phyloP scores from a whole-genome alignment of 2,888 invertebrate species.

The Monopis laevigella region DNA sequence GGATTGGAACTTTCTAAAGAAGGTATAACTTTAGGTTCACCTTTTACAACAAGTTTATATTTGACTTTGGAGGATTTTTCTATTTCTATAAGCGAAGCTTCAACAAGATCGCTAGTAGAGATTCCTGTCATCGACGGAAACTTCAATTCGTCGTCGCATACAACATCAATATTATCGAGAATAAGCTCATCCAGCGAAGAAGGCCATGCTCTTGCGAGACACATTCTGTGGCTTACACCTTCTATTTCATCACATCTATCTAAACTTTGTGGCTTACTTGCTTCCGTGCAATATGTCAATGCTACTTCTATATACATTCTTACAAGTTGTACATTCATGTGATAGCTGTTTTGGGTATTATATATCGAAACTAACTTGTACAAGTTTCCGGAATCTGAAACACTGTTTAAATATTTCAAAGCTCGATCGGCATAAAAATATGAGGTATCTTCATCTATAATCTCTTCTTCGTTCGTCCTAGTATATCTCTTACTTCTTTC shows the following conservation, averaged over 20 bases:
- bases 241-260: slow-evolving; percentile 40
- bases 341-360: slow-evolving; percentile 28
- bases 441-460: slow-evolving; percentile 38
- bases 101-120: slow-evolving; percentile 28
- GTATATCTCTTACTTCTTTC: slow-evolving; percentile 27
- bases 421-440: slow-evolving; percentile 42
- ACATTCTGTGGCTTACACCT: slow-evolving; percentile 35
- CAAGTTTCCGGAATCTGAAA: slow-evolving; percentile 33
- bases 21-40: slow-evolving; percentile 38
- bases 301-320: slow-evolving; percentile 46
- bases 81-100: slow-evolving; percentile 30
- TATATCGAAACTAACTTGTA: slow-evolving; percentile 41
- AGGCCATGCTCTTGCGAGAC: slow-evolving; percentile 41
- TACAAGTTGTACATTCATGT: slow-evolving; percentile 33
- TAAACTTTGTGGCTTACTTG: slow-evolving; percentile 27
- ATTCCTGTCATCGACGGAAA: slow-evolving; percentile 37
- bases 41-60: slow-evolving; percentile 36
- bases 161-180: slow-evolving; percentile 29
- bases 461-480: slow-evolving; percentile 28
- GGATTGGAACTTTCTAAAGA: slow-evolving; percentile 34
- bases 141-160: slow-evolving; percentile 39
- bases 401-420: slow-evolving; percentile 32
- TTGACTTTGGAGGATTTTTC: slow-evolving; percentile 28
- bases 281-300: slow-evolving; percentile 38
- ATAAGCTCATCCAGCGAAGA: slow-evolving; percentile 40